Evolutionary conservation across 1,140 invertebrate genomes (phyloP).

Genomic region (Trissolcus basalis): DNA sequence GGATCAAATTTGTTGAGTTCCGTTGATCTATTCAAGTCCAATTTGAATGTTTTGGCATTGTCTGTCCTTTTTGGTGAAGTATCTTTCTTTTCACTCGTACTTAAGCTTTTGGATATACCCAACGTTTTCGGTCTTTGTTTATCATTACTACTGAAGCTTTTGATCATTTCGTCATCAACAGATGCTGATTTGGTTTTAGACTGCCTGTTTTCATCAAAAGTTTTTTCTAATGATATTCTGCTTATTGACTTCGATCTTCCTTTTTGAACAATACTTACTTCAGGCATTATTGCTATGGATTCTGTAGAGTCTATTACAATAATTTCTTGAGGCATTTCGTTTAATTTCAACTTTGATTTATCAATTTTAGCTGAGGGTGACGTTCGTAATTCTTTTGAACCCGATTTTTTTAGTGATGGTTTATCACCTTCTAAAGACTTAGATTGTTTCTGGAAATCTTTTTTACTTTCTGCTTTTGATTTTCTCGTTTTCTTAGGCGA

Average conservation of each 20-base stretch:
- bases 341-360: slow-evolving; percentile 73
- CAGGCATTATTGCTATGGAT: slow-evolving; percentile 55
- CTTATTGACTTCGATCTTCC: slow-evolving; percentile 73
- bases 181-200: slow-evolving; percentile 70
- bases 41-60: slow-evolving; percentile 55
- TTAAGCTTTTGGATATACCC: slow-evolving; percentile 72
- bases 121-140: slow-evolving; percentile 71
- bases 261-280: slow-evolving; percentile 74
- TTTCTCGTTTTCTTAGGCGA: slow-evolving; percentile 70
- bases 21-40: slow-evolving; percentile 51
- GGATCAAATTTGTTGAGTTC: slow-evolving; percentile 36
- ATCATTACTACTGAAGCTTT: slow-evolving; percentile 58
- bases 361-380: slow-evolving; percentile 70
- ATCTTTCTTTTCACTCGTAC: slow-evolving; percentile 72
- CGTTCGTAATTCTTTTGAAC: slow-evolving; percentile 67
- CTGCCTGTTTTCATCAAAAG: slow-evolving; percentile 65
- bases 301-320: slow-evolving; percentile 75
- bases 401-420: slow-evolving; percentile 69
- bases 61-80: slow-evolving; percentile 68
- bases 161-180: slow-evolving; percentile 73
- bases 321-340: slow-evolving; percentile 75
- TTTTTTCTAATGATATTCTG: slow-evolving; percentile 65
- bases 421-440: slow-evolving; percentile 75
- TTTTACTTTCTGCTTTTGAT: slow-evolving; percentile 68
- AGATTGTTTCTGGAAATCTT: slow-evolving; percentile 74